Conservation (phyloP, 2,797 vertebrate species). For the Acipenser ruthenus region DNA sequence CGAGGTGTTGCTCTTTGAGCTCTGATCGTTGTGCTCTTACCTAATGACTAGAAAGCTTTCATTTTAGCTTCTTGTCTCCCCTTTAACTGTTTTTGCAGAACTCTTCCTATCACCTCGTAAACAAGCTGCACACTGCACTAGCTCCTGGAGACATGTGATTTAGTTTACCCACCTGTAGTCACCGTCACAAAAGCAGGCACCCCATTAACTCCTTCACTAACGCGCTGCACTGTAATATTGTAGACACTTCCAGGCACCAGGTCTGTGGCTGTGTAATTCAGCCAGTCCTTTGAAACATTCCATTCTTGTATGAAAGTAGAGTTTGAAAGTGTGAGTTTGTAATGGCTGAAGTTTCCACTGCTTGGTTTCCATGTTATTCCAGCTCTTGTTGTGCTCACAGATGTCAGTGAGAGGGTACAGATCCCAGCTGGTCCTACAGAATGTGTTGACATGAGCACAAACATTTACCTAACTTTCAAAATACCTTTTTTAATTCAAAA, state of each 20-base stretch:
- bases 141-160: neutral
- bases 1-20: no score
- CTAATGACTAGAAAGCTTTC: no score
- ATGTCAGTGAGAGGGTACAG: slow-evolving; percentile 52
- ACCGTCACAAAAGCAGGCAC: slow-evolving; percentile 45
- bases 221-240: slow-evolving; percentile 60
- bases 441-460: slow-evolving; percentile 1
- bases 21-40: no score
- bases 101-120: no score
- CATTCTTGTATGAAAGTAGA: slow-evolving; percentile 40
- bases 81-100: no score
- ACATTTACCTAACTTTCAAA: no score
- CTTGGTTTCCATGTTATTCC: slow-evolving; percentile 61
- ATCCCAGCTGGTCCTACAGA: slow-evolving; percentile 63
- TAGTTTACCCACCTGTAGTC: slow-evolving; percentile 51
- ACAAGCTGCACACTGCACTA: no score
- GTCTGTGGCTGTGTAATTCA: slow-evolving; percentile 49
- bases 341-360: slow-evolving; percentile 64
- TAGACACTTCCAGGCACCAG: slow-evolving; percentile 66
- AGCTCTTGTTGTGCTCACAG: slow-evolving; percentile 55
- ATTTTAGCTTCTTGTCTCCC: no score
- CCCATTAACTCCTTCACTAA: slow-evolving; percentile 52
- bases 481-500: no score
- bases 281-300: slow-evolving; percentile 38
- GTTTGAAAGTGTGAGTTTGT: slow-evolving; percentile 57